phyloP scores from a whole-genome alignment of 2,113 vertebrate genomes.

The Alligator mississippiensis region DNA sequence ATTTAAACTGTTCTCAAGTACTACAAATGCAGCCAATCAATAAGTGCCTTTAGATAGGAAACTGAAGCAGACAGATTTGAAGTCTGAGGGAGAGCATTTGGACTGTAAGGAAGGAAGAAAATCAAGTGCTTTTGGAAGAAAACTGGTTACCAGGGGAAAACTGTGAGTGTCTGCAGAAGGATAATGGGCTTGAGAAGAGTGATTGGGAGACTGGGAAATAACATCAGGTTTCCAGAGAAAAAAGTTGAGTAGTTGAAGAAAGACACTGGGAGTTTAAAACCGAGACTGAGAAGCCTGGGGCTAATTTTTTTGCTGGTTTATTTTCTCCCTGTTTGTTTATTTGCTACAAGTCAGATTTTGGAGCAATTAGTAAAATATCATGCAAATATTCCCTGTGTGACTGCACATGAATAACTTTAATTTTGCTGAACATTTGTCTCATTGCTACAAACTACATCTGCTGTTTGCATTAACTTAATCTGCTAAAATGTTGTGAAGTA shows the following conservation, averaged over 20 bases:
- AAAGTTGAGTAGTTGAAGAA: slow-evolving; percentile 44
- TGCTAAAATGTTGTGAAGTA: slow-evolving; percentile 77
- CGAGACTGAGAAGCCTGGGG: slow-evolving; percentile 52
- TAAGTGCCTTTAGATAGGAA: neutral
- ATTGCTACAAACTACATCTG: slow-evolving; percentile 77
- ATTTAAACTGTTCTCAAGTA: neutral
- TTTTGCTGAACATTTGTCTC: slow-evolving; percentile 78
- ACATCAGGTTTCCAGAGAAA: neutral
- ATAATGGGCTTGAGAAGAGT: neutral
- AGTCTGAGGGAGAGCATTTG: neutral
- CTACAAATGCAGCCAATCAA: neutral
- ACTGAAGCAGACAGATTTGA: neutral
- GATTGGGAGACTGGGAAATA: neutral
- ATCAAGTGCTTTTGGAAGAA: neutral
- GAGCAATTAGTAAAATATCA: slow-evolving; percentile 83
- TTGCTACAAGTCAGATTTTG: slow-evolving; percentile 76
- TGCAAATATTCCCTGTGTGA: slow-evolving; percentile 84
- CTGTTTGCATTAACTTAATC: slow-evolving; percentile 80
- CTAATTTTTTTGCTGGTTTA: slow-evolving; percentile 66
- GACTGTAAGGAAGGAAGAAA: neutral
- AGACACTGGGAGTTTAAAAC: slow-evolving; percentile 41
- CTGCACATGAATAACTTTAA: slow-evolving; percentile 79
- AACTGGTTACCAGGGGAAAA: neutral
- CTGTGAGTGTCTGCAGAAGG: neutral
- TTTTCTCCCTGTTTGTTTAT: slow-evolving; percentile 69